Conservation (phyloP, 2,797 vertebrate genomes). For the Naso thynnoides region DNA sequence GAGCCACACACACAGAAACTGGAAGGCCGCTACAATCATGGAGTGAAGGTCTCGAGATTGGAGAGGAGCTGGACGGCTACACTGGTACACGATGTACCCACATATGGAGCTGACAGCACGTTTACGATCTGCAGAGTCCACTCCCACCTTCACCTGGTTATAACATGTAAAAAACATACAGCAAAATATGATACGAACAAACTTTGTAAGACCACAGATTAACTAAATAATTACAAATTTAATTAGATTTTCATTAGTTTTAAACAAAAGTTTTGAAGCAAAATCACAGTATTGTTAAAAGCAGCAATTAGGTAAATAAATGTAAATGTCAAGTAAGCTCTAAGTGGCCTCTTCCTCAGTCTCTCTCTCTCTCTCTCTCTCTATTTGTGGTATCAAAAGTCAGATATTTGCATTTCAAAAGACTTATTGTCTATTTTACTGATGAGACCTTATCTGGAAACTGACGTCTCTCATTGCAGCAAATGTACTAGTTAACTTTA, state of each 20-base stretch:
- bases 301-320: neutral
- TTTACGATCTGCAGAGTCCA: conserved; percentile 89
- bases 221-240: neutral
- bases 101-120: conserved; percentile 94
- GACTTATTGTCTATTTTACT: neutral
- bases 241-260: conserved; percentile 5
- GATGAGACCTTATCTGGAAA: neutral
- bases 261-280: neutral
- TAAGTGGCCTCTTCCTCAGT: neutral
- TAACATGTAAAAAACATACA: conserved; percentile 18
- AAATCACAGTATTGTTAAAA: neutral
- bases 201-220: neutral
- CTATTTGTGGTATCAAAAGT: neutral
- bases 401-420: neutral
- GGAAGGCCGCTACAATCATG: conserved; percentile 98
- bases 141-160: conserved; percentile 89
- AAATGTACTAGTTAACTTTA: neutral
- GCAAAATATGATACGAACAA: neutral
- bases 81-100: conserved; percentile 94
- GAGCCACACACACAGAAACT: conserved; percentile 97
- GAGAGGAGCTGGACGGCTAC: conserved; percentile 93
- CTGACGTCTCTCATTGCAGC: neutral
- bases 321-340: neutral
- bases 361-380: neutral
- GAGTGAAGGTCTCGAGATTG: conserved; percentile 97